Evolutionary conservation across 2,113 vertebrate species (phyloP).

Genomic region (Microtus richardsoni): DNA sequence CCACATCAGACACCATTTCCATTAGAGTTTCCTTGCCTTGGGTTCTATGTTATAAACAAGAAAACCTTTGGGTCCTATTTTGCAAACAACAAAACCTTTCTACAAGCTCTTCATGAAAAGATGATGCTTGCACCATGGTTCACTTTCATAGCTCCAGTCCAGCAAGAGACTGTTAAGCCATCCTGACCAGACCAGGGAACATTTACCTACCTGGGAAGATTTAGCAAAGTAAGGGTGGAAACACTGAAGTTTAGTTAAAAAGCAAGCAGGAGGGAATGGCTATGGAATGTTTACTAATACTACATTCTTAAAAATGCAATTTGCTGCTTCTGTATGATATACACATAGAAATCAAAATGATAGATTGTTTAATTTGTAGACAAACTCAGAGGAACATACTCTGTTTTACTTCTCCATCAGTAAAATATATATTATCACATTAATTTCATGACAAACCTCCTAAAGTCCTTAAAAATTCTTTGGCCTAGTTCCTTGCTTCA

Average conservation of each 20-base stretch:
- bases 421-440: background rate
- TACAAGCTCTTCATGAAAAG: background rate
- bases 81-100: constrained; percentile 15
- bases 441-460: background rate
- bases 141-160: background rate
- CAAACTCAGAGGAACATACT: constrained; percentile 32
- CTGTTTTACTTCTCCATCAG: background rate
- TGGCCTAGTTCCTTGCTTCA: constrained; percentile 1
- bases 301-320: background rate
- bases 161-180: background rate
- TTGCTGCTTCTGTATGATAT: background rate
- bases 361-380: background rate
- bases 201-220: constrained; percentile 13
- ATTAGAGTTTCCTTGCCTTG: background rate
- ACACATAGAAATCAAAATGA: background rate
- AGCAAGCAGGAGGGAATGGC: background rate
- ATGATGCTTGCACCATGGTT: background rate
- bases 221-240: background rate
- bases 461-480: constrained; percentile 1
- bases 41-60: background rate
- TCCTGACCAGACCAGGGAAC: background rate
- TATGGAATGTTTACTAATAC: background rate
- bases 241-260: background rate
- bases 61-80: background rate
- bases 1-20: background rate